Evolutionary conservation across 2,888 invertebrate species (phyloP).

Genomic region (Morpho helenor): DNA sequence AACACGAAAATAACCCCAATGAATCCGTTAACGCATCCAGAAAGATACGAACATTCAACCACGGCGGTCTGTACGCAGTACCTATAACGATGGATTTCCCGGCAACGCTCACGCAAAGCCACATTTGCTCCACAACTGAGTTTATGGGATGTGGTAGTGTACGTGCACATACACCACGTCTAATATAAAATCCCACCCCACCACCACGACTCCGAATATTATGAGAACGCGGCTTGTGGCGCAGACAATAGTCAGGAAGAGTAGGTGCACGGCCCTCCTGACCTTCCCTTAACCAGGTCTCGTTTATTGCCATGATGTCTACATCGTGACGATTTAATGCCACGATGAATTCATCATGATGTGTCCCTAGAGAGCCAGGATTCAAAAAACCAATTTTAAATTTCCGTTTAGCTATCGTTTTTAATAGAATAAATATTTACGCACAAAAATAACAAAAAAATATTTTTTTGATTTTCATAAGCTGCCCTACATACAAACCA

Average conservation of each 20-base stretch:
- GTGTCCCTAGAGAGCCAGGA: background rate
- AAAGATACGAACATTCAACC: background rate
- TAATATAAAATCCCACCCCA: background rate
- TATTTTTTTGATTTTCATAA: too few relatives aligned
- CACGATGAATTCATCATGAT: too few relatives aligned
- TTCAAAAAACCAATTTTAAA: background rate
- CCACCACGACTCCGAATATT: background rate
- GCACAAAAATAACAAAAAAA: too few relatives aligned
- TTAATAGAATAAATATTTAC: background rate
- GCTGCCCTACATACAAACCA: too few relatives aligned
- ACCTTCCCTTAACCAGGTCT: too few relatives aligned
- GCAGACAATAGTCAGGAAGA: too few relatives aligned
- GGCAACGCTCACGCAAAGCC: background rate
- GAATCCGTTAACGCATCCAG: background rate
- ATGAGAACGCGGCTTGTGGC: too few relatives aligned
- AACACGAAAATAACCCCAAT: background rate
- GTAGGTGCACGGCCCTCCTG: background rate
- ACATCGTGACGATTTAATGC: background rate
- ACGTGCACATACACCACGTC: background rate
- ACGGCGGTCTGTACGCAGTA: constrained; percentile 4
- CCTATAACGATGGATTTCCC: background rate
- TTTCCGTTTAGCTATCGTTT: background rate
- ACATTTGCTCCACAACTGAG: constrained; percentile 5
- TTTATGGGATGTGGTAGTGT: background rate
- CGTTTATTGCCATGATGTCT: background rate